phyloP scores from a whole-genome alignment of 1,140 invertebrate genomes.

The Anoplolepis gracilipes region DNA sequence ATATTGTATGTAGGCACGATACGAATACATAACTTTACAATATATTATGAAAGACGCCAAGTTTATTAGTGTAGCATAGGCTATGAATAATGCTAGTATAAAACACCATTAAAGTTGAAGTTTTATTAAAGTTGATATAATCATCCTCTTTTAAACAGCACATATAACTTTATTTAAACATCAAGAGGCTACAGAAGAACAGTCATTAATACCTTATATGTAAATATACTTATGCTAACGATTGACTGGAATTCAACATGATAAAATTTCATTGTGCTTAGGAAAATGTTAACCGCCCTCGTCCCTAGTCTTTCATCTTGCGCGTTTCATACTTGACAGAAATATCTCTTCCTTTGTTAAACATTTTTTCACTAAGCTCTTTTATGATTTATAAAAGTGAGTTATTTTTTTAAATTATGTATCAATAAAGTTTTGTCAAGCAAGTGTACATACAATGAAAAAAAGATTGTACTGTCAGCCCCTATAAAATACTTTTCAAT shows the following conservation, averaged over 20 bases:
- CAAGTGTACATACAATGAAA: background rate
- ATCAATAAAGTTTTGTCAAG: constrained; percentile 3
- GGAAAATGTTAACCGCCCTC: constrained; percentile 12
- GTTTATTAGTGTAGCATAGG: constrained; percentile 32
- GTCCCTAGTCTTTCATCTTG: background rate
- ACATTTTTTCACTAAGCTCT: background rate
- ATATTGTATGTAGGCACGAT: constrained; percentile 12
- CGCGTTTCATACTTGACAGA: background rate
- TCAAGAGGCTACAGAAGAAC: constrained; percentile 77
- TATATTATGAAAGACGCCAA: constrained; percentile 19
- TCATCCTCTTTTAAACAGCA: constrained; percentile 60
- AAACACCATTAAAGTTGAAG: constrained; percentile 42
- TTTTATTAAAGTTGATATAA: constrained; percentile 55
- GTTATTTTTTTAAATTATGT: background rate
- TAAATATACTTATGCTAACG: constrained; percentile 51
- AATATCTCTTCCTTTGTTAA: constrained; percentile 5
- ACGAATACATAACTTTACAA: constrained; percentile 34
- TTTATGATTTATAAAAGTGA: constrained; percentile 13
- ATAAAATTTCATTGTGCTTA: constrained; percentile 20
- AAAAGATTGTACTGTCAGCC: background rate
- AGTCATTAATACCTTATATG: constrained; percentile 54
- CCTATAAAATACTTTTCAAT: constrained; percentile 25
- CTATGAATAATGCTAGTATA: constrained; percentile 26
- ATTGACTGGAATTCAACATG: constrained; percentile 57
- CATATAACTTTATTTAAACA: constrained; percentile 77